phyloP scores from a whole-genome alignment of 2,888 invertebrate genomes.

The Chrysolina oricalcia region DNA sequence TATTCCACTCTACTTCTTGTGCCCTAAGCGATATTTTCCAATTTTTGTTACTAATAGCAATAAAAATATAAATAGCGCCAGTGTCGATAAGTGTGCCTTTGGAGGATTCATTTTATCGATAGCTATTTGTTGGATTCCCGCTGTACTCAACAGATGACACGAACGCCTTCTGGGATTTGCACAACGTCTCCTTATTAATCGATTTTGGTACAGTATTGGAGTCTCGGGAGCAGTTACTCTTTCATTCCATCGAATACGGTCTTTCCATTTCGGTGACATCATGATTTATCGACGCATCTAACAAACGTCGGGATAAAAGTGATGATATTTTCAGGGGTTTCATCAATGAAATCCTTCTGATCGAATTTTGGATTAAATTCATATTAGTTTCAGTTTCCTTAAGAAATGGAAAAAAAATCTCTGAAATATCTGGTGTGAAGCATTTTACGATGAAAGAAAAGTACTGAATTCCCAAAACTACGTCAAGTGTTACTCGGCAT shows the following conservation, averaged over 20 bases:
- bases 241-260: constrained; percentile 56
- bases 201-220: constrained; percentile 66
- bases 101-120: constrained; percentile 44
- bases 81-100: constrained; percentile 7
- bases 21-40: neutral
- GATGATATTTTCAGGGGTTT: neutral
- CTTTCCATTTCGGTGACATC: constrained; percentile 38
- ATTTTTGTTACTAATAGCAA: neutral
- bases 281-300: neutral
- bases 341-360: too few relatives aligned
- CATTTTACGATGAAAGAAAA: too few relatives aligned
- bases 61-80: constrained; percentile 3
- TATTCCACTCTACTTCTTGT: neutral
- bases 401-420: too few relatives aligned
- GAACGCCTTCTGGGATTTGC: constrained; percentile 65
- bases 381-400: too few relatives aligned
- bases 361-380: too few relatives aligned
- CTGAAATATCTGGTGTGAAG: too few relatives aligned
- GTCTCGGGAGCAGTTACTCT: constrained; percentile 64
- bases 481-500: too few relatives aligned
- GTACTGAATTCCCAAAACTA: too few relatives aligned
- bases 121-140: constrained; percentile 67
- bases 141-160: constrained; percentile 70
- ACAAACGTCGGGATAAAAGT: neutral
- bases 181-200: constrained; percentile 70